phyloP scores from a whole-genome alignment of 2,888 invertebrate genomes.

The Lepidocyrtoides sp. region DNA sequence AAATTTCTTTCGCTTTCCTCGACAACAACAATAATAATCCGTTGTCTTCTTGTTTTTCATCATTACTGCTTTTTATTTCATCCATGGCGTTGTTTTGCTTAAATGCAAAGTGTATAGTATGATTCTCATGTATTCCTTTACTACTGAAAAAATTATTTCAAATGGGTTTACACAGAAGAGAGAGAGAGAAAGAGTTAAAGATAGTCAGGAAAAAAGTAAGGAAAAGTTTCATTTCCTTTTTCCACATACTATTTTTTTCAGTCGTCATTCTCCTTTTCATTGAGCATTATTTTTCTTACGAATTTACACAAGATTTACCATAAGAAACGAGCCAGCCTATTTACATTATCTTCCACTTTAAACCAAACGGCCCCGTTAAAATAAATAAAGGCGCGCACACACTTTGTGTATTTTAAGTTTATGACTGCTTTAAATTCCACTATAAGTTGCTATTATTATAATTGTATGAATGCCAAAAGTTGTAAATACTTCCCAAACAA shows the following conservation, averaged over 20 bases:
- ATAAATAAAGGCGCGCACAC: constrained; percentile 1
- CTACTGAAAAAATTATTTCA: not conserved
- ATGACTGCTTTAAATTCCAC: constrained; percentile 5
- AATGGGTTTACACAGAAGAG: not conserved
- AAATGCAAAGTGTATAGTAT: not conserved
- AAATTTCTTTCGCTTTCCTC: not conserved
- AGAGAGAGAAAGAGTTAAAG: not conserved
- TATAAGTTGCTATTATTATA: constrained; percentile 2
- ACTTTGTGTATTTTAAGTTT: constrained; percentile 38
- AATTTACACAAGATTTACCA: constrained; percentile 68
- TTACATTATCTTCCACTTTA: constrained; percentile 51
- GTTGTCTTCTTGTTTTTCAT: constrained; percentile 44
- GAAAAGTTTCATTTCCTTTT: constrained; percentile 19
- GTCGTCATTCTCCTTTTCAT: constrained; percentile 23
- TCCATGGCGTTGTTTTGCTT: not conserved
- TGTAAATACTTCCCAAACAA: constrained; percentile 20
- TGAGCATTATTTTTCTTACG: constrained; percentile 43
- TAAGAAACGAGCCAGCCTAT: constrained; percentile 40
- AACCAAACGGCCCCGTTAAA: constrained; percentile 13
- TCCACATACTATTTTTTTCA: not conserved
- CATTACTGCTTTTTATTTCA: constrained; percentile 11
- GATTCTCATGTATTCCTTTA: not conserved
- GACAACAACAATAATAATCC: constrained; percentile 37
- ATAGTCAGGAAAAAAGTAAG: not conserved
- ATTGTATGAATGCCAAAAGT: constrained; percentile 37